Evolutionary conservation across 2,113 vertebrate genomes (phyloP), one percentile per base, ranked within the genome.

Genomic region (Willisornis vidua): DNA sequence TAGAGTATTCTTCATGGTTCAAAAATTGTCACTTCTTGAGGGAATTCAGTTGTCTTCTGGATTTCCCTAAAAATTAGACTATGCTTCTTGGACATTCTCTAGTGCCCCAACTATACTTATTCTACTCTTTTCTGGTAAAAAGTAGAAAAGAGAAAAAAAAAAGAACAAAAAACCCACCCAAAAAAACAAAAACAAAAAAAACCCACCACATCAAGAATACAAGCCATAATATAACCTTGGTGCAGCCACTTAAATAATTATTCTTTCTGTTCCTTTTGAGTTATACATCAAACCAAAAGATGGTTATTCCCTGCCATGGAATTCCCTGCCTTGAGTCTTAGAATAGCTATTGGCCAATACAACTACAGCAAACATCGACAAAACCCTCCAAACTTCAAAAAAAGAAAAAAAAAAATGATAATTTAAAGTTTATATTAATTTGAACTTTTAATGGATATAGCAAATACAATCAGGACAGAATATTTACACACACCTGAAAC

Each of bases 11-110:
- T 79, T 59, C 39, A 24, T 51, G 29, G 22, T 43, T 79, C 49
- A 85, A 49, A 94, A 92, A 63, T 24, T 61, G 15, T 29, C 15
- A 35, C 2, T 72, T 82, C 62, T 28, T 76, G 24, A 88, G 23
- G n/a, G 14, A 83, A 92, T 73, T 90, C 8, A 41, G 3, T 79
- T 74, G 18, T 55, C 39, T 83, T 90, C 11, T 57, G 49, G n/a
- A 86, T 85, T 88, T 95, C 28, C 49, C 62, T 87, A 52, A 91
- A 87, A 37, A 88, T 10, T 12, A 74, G 25, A 33, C 22, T 51
- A 33, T 22, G 23, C 24, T 39, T 85, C 51, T 52, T 93, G 74
- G 81, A 43, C 43, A 48, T 85, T 63, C 16, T 85, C 55, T 43
- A 71, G 48, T 59, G 41, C 33, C 84, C 43, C 52, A 39, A 67